Conservation (phyloP, 30 jellyfish, hydroid and myxozoan genomes). For the Aurelia sp. region DNA sequence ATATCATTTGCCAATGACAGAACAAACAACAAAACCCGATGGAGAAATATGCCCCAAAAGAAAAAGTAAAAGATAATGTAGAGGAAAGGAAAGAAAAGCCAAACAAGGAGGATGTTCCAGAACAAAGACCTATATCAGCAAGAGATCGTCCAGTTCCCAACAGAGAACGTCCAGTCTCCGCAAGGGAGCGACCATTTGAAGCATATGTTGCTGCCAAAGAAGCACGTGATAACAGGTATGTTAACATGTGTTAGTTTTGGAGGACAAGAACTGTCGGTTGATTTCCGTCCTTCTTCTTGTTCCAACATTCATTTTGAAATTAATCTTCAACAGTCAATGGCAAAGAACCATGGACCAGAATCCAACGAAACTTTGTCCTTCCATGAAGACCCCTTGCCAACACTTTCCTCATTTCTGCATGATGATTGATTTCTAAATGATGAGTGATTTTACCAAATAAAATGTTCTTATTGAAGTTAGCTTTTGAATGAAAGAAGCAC, state of each 20-base stretch:
- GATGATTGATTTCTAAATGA: too few relatives aligned
- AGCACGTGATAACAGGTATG: slow-evolving; percentile 69
- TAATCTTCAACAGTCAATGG: too few relatives aligned
- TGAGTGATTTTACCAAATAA: too few relatives aligned
- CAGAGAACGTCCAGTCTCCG: slow-evolving; percentile 25
- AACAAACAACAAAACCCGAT: slow-evolving; percentile 64
- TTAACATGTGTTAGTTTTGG: neutral
- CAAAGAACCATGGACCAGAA: too few relatives aligned
- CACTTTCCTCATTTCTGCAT: too few relatives aligned
- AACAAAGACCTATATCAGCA: slow-evolving; percentile 61
- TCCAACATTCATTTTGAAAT: too few relatives aligned
- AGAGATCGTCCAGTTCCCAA: neutral
- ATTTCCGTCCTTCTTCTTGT: too few relatives aligned
- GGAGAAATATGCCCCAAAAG: slow-evolving; percentile 76
- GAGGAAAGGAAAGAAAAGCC: slow-evolving; percentile 37
- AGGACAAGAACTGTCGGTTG: too few relatives aligned
- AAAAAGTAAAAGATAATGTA: slow-evolving; percentile 33
- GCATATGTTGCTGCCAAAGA: slow-evolving; percentile 77
- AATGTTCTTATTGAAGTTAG: too few relatives aligned
- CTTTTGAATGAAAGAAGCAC: too few relatives aligned
- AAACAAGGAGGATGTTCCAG: slow-evolving; percentile 37
- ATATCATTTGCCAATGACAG: slow-evolving; percentile 11
- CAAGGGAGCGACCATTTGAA: slow-evolving; percentile 69
- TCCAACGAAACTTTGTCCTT: too few relatives aligned
- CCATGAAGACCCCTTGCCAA: too few relatives aligned